Conservation (phyloP, 2,797 vertebrate genomes). For the Manis javanica region DNA sequence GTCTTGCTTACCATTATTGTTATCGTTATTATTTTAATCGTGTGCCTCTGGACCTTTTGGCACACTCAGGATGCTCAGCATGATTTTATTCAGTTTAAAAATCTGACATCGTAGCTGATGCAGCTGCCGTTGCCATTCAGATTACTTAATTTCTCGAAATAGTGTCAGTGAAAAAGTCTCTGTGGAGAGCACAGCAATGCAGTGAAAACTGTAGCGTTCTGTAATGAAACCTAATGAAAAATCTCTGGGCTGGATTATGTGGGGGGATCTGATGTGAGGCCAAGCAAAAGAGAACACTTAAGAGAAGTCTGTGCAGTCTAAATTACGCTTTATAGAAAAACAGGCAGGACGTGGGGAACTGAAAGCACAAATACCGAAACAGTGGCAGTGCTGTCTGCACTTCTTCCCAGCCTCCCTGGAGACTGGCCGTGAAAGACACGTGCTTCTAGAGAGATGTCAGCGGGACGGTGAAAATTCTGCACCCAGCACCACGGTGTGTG, state of each 20-base stretch:
- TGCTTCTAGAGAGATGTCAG: neutral
- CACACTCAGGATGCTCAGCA: neutral
- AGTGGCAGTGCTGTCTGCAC: neutral
- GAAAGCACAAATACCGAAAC: slow-evolving; percentile 43
- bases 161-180: slow-evolving; percentile 70
- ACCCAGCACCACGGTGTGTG: neutral
- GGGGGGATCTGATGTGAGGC: slow-evolving; percentile 78
- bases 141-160: slow-evolving; percentile 82
- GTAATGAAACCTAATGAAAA: slow-evolving; percentile 85
- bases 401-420: neutral
- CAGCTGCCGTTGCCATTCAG: slow-evolving; percentile 51
- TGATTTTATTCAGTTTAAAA: slow-evolving; percentile 22
- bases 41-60: neutral
- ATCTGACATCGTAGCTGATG: slow-evolving; percentile 43
- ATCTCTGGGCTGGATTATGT: slow-evolving; percentile 81
- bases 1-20: neutral
- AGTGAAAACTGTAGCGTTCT: slow-evolving; percentile 68
- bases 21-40: neutral
- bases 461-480: neutral
- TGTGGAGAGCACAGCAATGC: slow-evolving; percentile 67
- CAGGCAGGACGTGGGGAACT: slow-evolving; percentile 29
- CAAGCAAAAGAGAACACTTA: slow-evolving; percentile 82
- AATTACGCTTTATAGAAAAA: slow-evolving; percentile 71
- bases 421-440: neutral
- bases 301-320: slow-evolving; percentile 75